Evolutionary conservation across 1,140 invertebrate genomes (phyloP), one percentile per base, ranked within the genome.

Genomic region (Agrilus planipennis): DNA sequence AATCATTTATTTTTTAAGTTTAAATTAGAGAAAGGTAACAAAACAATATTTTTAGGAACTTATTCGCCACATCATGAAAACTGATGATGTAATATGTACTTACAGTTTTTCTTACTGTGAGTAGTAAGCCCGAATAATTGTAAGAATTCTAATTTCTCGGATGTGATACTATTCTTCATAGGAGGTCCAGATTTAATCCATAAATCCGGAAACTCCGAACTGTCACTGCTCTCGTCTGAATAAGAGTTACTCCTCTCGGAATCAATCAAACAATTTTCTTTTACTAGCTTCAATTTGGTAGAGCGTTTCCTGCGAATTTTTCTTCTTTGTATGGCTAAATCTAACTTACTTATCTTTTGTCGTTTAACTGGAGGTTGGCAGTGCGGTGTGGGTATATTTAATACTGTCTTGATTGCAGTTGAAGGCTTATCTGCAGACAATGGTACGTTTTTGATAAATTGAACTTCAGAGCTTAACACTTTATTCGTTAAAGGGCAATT

Each of bases 331-430:
- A 47, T 52, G 12, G 56, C 56, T 15, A 57, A 34, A 47, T 60
- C 58, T n/a, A 60, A 49, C 44, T 58, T 58, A 38, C 57, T 60
- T 17, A 58, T 20, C 42, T 53, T 58, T 19, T 43, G 50, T 19
- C 40, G 46, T 39, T 53, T 51, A 11, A 42, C 22, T 20, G 48
- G 41, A 11, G 51, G 42, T 32, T 39, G 44, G 6, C 42, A 43
- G 34, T 39, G 41, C 14, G 54, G 18, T 18, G 47, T 50, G 3
- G 57, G 57, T 22, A 60, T 46, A 38, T 58, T 60, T 36, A 36
- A 23, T 3, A 36, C 34, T 29, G 28, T 4, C n/a, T 4, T 15
- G n/a, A 12, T 3, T 7, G 23, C n/a, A n/a, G n/a, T 25, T 6
- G 28, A 29, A 6, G 28, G n/a, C 15, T n/a, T 29, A 15, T n/a